Base-by-base conservation (phyloP, 2,888 invertebrate genomes). In the Drosophila acutilabella region DNA sequence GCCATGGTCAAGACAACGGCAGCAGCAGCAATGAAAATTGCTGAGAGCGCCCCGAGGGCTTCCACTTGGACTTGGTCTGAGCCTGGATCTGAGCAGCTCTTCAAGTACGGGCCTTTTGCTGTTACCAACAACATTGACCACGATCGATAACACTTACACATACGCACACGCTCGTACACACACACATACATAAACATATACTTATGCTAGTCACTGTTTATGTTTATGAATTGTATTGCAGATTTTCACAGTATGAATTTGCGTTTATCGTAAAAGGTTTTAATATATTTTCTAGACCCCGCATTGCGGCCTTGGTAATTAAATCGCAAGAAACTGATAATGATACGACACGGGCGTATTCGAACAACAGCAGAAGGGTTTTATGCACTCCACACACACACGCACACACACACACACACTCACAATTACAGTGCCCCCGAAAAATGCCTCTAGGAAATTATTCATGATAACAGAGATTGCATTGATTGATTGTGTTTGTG, bases 41-140 rank as follows among this genome's bases (percentile, higher is more conserved):
- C 84, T 90, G 91, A 90, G 91, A 90, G 90, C 87, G 88, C 90
- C 91, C 90, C 84, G 84, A 90, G 91, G 91, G 90, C 82, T 86
- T 80, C 79, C 74, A 74, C 76, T 64, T 74, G 67, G 66, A 57
- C 59, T 76, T 86, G 80, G 75, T 69, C 79, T 83, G 78, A 33
- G 75, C 70, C 77, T 80, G 76, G 62, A 81, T 76, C 71, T 70
- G 75, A 72, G 72, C 66, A 71, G 74, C 74, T 70, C 80, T 70
- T 50, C 30, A 71, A 30, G 64, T 74, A 57, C 88, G 74, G 80
- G 64, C 66, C 61, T 67, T 66, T 65, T 70, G 88, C 74, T 75
- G 71, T 79, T 69, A 6, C 70, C 76, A 73, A 56, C 76, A 76
- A 76, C 75, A 73, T 69, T 85, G 83, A 81, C 86, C 88, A 88